Evolutionary conservation across 1,140 invertebrate species (phyloP), one percentile per base, ranked within the genome.

Genomic region (Triops longicaudatus): DNA sequence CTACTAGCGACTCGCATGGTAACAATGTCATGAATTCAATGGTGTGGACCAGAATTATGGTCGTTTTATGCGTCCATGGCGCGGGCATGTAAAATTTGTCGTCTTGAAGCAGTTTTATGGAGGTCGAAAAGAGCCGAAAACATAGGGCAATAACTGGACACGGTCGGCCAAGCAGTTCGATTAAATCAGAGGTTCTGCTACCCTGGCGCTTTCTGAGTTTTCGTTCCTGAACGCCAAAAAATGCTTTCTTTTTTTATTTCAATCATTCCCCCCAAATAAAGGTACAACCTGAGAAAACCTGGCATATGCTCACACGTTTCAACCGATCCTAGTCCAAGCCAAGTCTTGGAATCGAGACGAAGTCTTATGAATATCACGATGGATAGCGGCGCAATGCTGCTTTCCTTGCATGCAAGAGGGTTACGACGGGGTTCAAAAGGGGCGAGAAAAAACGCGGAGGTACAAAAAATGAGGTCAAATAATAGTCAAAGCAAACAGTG

Each of bases 91-190:
- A 63, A 63, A 63, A 63, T 63, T 63, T 63, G 17, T 63, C 50
- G 50, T 63, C 50, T 63, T 63, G 50, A 17, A 63, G n/a, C 50
- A 63, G 50, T 63, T 63, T 63, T 63, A 63, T 63, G 50, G 50
- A 63, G 50, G 50, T 63, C 50, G 50, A 63, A 63, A 63, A 63
- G 50, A 63, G 50, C n/a, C 50, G 50, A 63, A 63, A 63, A 63
- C 50, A 63, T 63, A 63, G 50, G 50, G 50, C 50, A 63, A 63
- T 63, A 63, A 63, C 50, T 63, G 50, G 50, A 63, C 50, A 63
- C 50, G 50, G 50, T 63, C 50, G 50, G 14, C 10, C 50, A 63
- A 63, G 22, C 50, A n/a, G 17, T 63, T 63, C 50, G 50, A 63
- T 63, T 63, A 63, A 63, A 63, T 63, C 50, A 63, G 22, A 63